phyloP scores from a whole-genome alignment of 2,113 vertebrate species.

The Lynx canadensis region DNA sequence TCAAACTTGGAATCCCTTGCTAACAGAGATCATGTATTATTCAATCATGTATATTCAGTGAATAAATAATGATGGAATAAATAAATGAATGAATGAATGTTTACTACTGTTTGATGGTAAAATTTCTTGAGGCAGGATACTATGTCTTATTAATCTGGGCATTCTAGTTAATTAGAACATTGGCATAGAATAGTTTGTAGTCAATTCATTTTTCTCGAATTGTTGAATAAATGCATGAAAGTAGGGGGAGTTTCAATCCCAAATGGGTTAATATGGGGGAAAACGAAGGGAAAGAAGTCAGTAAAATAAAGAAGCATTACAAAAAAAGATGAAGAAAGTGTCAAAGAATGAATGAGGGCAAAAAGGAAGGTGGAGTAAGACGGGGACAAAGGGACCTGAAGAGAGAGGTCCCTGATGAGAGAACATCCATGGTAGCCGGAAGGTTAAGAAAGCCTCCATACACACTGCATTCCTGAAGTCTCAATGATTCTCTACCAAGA shows the following conservation, averaged over 20 bases:
- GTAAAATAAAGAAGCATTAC: not conserved
- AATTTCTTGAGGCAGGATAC: not conserved
- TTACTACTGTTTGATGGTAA: not conserved
- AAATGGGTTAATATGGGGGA: not conserved
- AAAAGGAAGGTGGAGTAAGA: not conserved
- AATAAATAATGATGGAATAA: slow-evolving; percentile 45
- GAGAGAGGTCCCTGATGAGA: not conserved
- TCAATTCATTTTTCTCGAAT: not conserved
- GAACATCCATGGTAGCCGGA: fast-evolving
- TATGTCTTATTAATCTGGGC: not conserved
- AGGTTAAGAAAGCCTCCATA: not conserved
- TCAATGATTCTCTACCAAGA: not conserved
- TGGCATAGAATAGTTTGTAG: not conserved
- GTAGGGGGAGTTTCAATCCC: not conserved
- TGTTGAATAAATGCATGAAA: not conserved
- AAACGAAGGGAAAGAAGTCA: not conserved
- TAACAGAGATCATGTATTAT: slow-evolving; percentile 9
- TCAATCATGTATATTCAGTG: not conserved
- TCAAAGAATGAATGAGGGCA: not conserved
- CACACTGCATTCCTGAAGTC: not conserved
- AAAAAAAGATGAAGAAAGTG: not conserved
- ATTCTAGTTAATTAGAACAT: not conserved
- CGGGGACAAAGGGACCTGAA: not conserved
- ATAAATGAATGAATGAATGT: slow-evolving; percentile 22
- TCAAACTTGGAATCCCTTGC: slow-evolving; percentile 5